Evolutionary conservation across 2,113 vertebrate genomes (phyloP), one percentile per base, ranked within the genome.

Genomic region (Amphiprion ocellaris): DNA sequence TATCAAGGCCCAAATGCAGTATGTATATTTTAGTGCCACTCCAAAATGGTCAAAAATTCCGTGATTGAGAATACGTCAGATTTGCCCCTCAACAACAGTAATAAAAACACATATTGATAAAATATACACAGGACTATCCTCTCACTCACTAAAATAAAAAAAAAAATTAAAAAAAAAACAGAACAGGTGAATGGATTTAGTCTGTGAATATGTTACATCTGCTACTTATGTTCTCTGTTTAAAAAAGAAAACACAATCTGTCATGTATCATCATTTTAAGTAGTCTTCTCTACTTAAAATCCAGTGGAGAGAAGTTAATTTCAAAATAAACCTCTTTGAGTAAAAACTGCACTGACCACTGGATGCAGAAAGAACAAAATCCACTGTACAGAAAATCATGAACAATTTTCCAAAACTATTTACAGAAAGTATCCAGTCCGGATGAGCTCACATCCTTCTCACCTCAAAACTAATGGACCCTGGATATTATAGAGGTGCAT

Each of bases 331-430:
- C 39, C 23, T 77, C 39, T 79, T 55, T 74, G 15, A 64, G 28
- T 65, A 54, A 62, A 28, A 61, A 33, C 46, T 68, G 55, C 61
- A 74, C 56, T 55, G 61, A 33, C 33, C 66, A 41, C 55, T 62
- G 49, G 47, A 86, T 77, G 47, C 44, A 9, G 33, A 37, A 77
- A 71, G 63, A 52, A 77, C 46, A 74, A 78, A 82, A 77, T 60
- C 73, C 63, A 76, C 21, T 87, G 80, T 90, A 85, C 69, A 81
- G 69, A 81, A 70, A 81, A 55, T 69, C 67, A 82, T 76, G 56
- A 60, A 81, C 63, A 64, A 17, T 81, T 85, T 68, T 59, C 67
- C 60, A 47, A 68, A 83, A 72, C 33, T 70, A 77, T 82, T 68
- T 49, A 60, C 65, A 52, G 65, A 61, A 58, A 58, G 58, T 30